Evolutionary conservation across 2,888 invertebrate genomes (phyloP).

Genomic region (Orthonychiurus folsomi): DNA sequence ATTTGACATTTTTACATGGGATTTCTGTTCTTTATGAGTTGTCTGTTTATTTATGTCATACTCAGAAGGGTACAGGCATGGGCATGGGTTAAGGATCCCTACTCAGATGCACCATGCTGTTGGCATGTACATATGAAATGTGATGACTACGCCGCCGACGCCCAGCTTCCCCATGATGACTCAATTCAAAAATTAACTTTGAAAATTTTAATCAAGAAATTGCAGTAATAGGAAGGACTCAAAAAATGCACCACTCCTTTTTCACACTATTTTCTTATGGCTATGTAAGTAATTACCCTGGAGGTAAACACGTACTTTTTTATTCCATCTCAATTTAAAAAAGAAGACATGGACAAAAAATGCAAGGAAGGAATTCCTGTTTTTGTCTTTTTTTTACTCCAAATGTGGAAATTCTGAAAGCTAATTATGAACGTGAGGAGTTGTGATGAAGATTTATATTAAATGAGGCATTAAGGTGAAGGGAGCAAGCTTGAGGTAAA

Average conservation of each 20-base stretch:
- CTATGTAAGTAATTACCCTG: too few relatives aligned
- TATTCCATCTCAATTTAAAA: too few relatives aligned
- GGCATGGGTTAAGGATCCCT: not conserved
- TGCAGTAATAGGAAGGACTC: too few relatives aligned
- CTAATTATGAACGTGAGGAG: not conserved
- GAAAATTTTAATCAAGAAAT: not conserved
- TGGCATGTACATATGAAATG: not conserved
- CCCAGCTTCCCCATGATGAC: not conserved
- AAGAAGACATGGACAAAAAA: too few relatives aligned
- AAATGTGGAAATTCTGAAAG: too few relatives aligned
- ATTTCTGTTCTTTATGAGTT: not conserved
- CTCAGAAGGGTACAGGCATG: not conserved
- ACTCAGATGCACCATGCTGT: not conserved
- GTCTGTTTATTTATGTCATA: constrained; percentile 1
- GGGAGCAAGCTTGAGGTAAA: not conserved
- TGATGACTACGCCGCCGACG: not conserved
- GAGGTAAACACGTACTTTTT: too few relatives aligned
- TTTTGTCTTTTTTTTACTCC: too few relatives aligned
- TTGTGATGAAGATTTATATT: not conserved
- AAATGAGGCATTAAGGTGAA: not conserved
- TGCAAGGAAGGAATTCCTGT: too few relatives aligned
- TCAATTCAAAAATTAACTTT: not conserved
- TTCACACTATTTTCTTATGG: too few relatives aligned
- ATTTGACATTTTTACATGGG: not conserved
- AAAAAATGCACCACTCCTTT: too few relatives aligned